Evolutionary conservation across 2,797 vertebrate species (phyloP), one percentile per base, ranked within the genome.

Genomic region (Nyctalus aviator): DNA sequence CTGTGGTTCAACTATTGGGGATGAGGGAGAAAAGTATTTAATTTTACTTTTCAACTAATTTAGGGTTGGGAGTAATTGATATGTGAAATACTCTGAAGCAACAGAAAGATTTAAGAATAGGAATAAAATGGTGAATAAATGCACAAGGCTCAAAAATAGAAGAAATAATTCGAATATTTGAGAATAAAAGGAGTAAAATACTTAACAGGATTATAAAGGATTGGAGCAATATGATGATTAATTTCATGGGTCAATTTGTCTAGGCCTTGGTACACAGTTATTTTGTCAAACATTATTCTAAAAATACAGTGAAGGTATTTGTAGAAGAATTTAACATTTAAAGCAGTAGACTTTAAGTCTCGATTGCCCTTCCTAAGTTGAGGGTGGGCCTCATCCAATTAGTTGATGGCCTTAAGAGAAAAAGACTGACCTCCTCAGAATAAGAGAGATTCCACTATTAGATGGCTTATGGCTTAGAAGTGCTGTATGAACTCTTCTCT

Each of bases 81-180:
- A 46, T 75, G 35, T 90, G 66, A 88, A 92, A 57, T 27, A 69
- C 5, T n/a, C 23, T 87, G 41, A 84, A 68, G 18, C 3, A 84
- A 59, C 30, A 75, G 30, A 30, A 82, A 73, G 35, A 66, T 44
- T 66, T 82, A 91, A 41, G 18, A 76, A 84, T 76, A 84, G 37
- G 5, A 87, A 84, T 75, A 73, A 79, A 90, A 79, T 79, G 44
- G 27, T 32, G 32, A 76, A 68, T 93, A 84, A 92, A 84, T 18
- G 4, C 27, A 88, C 66, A 90, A 6, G 12, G 21, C n/a, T 76
- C 37, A 81, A 35, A 35, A 91, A 46, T 11, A 78, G 23, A 27
- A 90, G 44, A 93, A 95, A 66, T 37, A 37, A 81, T 37, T 59
- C 1, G 88, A 84, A 66, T 84, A 57, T n/a, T 6, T 76, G 5